These are phyloP conservation scores for Pammene aurita DNA, from an alignment of 2,888 invertebrate species.

Conservation along the genomic window DNA sequence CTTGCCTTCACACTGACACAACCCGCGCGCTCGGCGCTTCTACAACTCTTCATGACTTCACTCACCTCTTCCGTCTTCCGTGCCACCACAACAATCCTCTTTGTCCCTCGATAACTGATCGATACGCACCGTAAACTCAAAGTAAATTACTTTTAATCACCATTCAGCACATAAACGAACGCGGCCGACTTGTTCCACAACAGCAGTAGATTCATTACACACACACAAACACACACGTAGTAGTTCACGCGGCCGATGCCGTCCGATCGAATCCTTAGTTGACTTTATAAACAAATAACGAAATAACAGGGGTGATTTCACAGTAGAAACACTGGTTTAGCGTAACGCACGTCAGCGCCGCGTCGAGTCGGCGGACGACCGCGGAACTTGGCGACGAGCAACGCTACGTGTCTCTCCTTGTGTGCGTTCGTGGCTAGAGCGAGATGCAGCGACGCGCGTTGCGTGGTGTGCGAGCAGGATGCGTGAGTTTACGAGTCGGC, in stretches of 20 bases:
- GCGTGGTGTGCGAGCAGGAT: slow-evolving; percentile 51
- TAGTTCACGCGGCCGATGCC: slow-evolving; percentile 63
- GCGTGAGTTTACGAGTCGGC: slow-evolving; percentile 59
- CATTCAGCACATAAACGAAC: slow-evolving; percentile 78
- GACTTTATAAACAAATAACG: slow-evolving; percentile 72
- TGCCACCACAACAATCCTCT: slow-evolving; percentile 71
- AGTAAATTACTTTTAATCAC: slow-evolving; percentile 81
- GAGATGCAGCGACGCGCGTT: slow-evolving; percentile 38
- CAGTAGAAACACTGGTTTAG: slow-evolving; percentile 70
- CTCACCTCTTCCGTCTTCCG: slow-evolving; percentile 64
- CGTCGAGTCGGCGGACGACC: slow-evolving; percentile 77
- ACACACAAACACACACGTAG: slow-evolving; percentile 68
- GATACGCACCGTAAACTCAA: slow-evolving; percentile 78
- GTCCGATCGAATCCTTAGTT: slow-evolving; percentile 64
- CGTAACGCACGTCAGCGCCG: slow-evolving; percentile 80
- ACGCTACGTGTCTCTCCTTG: slow-evolving; percentile 57
- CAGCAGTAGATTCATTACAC: slow-evolving; percentile 62
- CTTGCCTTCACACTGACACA: slow-evolving; percentile 46
- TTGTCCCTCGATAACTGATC: slow-evolving; percentile 75
- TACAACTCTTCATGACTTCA: slow-evolving; percentile 48
- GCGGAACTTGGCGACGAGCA: slow-evolving; percentile 76
- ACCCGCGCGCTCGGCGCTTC: slow-evolving; percentile 48
- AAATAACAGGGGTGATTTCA: slow-evolving; percentile 76
- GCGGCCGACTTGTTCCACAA: slow-evolving; percentile 72
- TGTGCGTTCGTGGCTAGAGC: slow-evolving; percentile 62